Conservation (phyloP, 2,113 vertebrate genomes). For the Epinephelus moara region DNA sequence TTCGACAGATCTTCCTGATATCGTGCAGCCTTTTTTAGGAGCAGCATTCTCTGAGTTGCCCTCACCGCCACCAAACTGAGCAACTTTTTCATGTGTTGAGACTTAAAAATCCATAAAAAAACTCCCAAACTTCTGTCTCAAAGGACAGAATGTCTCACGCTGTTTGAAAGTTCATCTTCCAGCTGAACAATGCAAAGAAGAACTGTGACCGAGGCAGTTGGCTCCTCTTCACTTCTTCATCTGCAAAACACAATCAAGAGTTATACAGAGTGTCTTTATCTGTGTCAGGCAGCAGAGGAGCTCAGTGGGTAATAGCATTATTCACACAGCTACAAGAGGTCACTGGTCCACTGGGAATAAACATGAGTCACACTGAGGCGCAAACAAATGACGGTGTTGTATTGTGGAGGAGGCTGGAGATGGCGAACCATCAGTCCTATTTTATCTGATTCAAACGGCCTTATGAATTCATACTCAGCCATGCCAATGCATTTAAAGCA, state of each 20-base stretch:
- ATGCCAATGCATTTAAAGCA: constrained; percentile 8
- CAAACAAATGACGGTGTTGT: constrained; percentile 56
- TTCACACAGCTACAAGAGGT: constrained; percentile 51
- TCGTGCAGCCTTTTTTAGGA: too few relatives aligned
- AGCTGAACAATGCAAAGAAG: not conserved
- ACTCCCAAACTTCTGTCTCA: too few relatives aligned
- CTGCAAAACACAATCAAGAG: not conserved
- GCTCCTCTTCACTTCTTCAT: constrained; percentile 6
- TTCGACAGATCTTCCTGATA: too few relatives aligned
- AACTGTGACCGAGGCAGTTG: not conserved
- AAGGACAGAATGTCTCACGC: too few relatives aligned
- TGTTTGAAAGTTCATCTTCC: not conserved
- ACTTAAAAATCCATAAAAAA: too few relatives aligned
- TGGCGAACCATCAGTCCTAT: not conserved
- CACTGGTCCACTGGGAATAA: constrained; percentile 54
- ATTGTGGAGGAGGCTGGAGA: constrained; percentile 35
- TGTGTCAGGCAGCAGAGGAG: constrained; percentile 18
- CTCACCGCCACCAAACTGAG: too few relatives aligned
- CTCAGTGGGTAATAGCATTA: constrained; percentile 47
- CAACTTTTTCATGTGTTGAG: too few relatives aligned
- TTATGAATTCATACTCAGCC: constrained; percentile 24
- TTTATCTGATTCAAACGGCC: constrained; percentile 39
- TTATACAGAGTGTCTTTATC: constrained; percentile 28
- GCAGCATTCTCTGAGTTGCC: too few relatives aligned
- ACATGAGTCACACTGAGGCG: constrained; percentile 58